phyloP scores from a whole-genome alignment of 2,888 invertebrate species.

The Chironomus riparius region DNA sequence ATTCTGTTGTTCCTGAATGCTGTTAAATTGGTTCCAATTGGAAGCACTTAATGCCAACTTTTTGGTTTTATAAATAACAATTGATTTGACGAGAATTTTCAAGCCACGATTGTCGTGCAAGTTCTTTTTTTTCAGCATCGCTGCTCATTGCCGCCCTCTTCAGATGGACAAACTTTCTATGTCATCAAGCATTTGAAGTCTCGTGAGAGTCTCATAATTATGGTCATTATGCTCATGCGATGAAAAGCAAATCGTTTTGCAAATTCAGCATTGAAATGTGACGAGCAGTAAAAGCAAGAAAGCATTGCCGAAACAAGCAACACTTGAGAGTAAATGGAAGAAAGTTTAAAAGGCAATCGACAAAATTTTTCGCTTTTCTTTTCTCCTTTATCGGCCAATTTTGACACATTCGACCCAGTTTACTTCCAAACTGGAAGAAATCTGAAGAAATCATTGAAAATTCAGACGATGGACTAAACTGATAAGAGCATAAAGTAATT shows the following conservation, averaged over 20 bases:
- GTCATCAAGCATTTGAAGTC: no score
- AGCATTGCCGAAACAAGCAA: not conserved
- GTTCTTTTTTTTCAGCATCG: not conserved
- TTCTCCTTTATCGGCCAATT: not conserved
- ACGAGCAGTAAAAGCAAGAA: not conserved
- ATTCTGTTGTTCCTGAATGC: not conserved
- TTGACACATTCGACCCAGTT: not conserved
- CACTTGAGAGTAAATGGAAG: no score
- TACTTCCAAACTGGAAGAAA: not conserved
- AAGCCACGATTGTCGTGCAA: not conserved
- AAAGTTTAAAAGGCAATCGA: not conserved
- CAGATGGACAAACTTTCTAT: no score
- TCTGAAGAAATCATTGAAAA: no score
- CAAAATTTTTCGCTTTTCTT: not conserved
- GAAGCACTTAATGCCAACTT: not conserved
- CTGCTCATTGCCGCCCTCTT: not conserved
- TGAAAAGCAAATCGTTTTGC: not conserved
- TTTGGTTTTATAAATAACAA: not conserved
- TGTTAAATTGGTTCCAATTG: not conserved
- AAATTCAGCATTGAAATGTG: not conserved
- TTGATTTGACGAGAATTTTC: not conserved
- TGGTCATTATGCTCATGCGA: no score
- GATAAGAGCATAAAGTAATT: not conserved
- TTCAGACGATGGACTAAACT: no score
- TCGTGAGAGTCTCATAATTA: no score